Base-by-base conservation (phyloP, 1,140 invertebrate genomes). In the Drosophila triauraria region DNA sequence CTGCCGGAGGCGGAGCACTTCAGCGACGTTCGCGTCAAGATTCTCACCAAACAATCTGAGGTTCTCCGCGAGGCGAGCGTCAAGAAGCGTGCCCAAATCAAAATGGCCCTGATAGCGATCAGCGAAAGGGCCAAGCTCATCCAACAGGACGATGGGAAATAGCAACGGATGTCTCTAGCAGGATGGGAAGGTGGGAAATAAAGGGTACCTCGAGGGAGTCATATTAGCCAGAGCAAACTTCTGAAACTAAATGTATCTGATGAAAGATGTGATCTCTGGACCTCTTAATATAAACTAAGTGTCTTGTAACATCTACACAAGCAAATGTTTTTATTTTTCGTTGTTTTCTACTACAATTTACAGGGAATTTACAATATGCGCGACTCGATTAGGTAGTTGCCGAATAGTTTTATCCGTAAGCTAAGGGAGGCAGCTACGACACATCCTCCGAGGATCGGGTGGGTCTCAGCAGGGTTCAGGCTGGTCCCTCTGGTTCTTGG, bases 81-180 rank as follows among this genome's bases (percentile, higher is more conserved):
- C 1, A 94, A 95, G 76, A 96, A 95, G 0, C 97, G 97, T 78
- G 95, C 96, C 9, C 95, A 97, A 82, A 97, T 98, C 62, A 97
- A 97, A 75, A 91, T 97, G 71, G 95, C 97, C 67, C 93, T 97
- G 13, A 93, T 96, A 79, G 94, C 94, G 9, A 94, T 97, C 20
- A 93, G 93, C 51, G 94, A 96, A 75, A 88, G 96, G 43, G 94
- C 95, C 75, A 90, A 93, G 23, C 61, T 90, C 13, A 44, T 84
- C n/a, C 75, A 58, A 5, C 17, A 53, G 12, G 63, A 64, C 5
- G 56, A 62, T 9, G n/a, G 32, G 2, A 47, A 23, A n/a, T 56
- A 60, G 40, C 8, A 61, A n/a, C 4, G 2, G n/a, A 32, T 53
- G 38, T 10, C 3, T 3, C 15, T 20, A 7, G 25, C 20, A 23